A percentile compares a stretch with the other conserved stretches of the same genome.
These are phyloP conservation scores for Drosophila repleta DNA, from an alignment of 1,140 invertebrate genomes.

Conservation along the genomic window DNA sequence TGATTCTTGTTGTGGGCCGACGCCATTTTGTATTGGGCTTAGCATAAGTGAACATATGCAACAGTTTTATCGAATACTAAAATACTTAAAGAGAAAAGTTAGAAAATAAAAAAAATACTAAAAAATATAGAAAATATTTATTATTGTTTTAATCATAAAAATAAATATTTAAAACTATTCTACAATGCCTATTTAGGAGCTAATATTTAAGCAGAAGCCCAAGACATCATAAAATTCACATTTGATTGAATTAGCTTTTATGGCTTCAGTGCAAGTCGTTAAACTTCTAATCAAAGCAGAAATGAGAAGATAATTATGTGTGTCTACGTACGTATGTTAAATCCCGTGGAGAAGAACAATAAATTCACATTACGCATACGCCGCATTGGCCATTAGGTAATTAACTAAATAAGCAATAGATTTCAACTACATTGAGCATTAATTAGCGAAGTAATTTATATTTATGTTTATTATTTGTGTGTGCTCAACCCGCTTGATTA, in stretches of 20 bases:
- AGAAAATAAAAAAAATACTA: not conserved
- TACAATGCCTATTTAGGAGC: not conserved
- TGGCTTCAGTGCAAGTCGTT: conserved; percentile 15
- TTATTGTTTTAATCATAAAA: not conserved
- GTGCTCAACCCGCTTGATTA: not conserved
- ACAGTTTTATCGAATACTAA: conserved; percentile 54
- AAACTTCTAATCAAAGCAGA: not conserved
- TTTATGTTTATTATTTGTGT: conserved; percentile 18
- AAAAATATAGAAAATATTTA: not conserved
- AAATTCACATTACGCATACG: conserved; percentile 50
- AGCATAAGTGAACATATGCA: conserved; percentile 47
- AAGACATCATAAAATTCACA: conserved; percentile 1
- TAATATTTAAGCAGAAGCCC: not conserved
- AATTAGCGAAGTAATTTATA: conserved; percentile 65
- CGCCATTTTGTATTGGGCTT: conserved; percentile 65
- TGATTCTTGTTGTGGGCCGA: conserved; percentile 13
- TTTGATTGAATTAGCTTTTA: conserved; percentile 20
- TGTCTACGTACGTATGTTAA: not conserved
- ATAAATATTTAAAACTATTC: not conserved
- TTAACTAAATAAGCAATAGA: conserved; percentile 49
- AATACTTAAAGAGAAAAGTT: not conserved
- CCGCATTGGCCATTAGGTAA: conserved; percentile 43
- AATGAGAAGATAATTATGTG: not conserved
- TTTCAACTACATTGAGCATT: conserved; percentile 50
- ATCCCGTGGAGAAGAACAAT: conserved; percentile 9